Percentiles rank a stretch among this genome's conserved stretches.
These are phyloP conservation scores for Willisornis vidua DNA, from an alignment of 2,113 vertebrate genomes.

Conservation along the genomic window DNA sequence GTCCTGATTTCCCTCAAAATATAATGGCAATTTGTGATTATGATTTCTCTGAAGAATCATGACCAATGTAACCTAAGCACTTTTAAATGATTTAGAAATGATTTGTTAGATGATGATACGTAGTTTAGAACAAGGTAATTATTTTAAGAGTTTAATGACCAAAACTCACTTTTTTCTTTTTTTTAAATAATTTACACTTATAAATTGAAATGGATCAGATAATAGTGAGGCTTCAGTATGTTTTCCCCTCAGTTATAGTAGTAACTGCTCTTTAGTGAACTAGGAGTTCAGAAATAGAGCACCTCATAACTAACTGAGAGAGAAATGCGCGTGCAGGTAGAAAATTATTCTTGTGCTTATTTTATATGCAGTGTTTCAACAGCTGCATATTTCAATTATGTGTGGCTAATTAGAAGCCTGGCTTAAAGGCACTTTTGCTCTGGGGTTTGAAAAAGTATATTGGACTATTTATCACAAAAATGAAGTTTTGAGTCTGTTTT, in stretches of 20 bases:
- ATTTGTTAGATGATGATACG: neutral
- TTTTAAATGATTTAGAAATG: neutral
- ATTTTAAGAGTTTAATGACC: neutral
- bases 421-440: neutral
- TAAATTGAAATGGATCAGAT: neutral
- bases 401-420: constrained; percentile 26
- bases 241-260: neutral
- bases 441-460: neutral
- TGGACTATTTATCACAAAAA: neutral
- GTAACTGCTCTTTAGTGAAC: neutral
- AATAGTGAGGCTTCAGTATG: neutral
- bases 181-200: neutral
- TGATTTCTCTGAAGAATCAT: neutral
- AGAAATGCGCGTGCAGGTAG: constrained; percentile 31
- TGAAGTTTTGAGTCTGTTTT: neutral
- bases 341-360: constrained; percentile 32
- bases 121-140: neutral
- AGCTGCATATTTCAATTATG: constrained; percentile 32
- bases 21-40: neutral
- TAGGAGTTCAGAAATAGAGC: constrained; percentile 24
- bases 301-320: neutral
- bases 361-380: constrained; percentile 37
- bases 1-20: neutral
- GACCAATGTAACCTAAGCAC: neutral
- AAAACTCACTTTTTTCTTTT: neutral